Percentiles rank a stretch among this genome's conserved stretches.
These are phyloP conservation scores for Myrmophylax atrothorax DNA, from an alignment of 2,113 vertebrate species.

Conservation along the genomic window DNA sequence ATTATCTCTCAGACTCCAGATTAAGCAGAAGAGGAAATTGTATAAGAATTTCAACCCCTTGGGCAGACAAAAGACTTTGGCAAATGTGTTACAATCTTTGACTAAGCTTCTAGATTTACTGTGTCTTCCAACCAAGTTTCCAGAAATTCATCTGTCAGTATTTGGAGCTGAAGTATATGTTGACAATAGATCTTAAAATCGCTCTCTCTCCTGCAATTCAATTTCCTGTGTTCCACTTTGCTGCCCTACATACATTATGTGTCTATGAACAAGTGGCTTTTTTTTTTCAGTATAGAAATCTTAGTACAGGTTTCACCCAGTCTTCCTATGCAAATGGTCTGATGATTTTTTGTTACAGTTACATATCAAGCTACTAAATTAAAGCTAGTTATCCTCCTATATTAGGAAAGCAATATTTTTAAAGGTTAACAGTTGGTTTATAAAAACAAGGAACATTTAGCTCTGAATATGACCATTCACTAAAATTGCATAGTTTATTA, in stretches of 20 bases:
- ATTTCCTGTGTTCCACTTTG: not conserved
- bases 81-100: not conserved
- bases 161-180: not conserved
- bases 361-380: not conserved
- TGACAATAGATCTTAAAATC: constrained; percentile 13
- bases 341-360: not conserved
- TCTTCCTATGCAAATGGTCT: not conserved
- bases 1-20: not conserved
- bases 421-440: constrained; percentile 1
- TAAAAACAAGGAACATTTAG: not conserved
- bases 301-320: not conserved
- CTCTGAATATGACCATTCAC: not conserved
- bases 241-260: constrained; percentile 28
- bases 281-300: not conserved
- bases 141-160: not conserved
- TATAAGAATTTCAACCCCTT: not conserved
- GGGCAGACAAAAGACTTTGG: not conserved
- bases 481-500: not conserved
- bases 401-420: not conserved
- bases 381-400: not conserved
- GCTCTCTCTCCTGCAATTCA: not conserved
- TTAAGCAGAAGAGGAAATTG: not conserved
- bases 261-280: not conserved
- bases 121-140: not conserved
- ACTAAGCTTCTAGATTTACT: not conserved